Percentiles rank a stretch among this genome's conserved stretches.
Evolutionary conservation across 2,113 vertebrate species (phyloP).

Genomic region (Planiliza haematocheilus): DNA sequence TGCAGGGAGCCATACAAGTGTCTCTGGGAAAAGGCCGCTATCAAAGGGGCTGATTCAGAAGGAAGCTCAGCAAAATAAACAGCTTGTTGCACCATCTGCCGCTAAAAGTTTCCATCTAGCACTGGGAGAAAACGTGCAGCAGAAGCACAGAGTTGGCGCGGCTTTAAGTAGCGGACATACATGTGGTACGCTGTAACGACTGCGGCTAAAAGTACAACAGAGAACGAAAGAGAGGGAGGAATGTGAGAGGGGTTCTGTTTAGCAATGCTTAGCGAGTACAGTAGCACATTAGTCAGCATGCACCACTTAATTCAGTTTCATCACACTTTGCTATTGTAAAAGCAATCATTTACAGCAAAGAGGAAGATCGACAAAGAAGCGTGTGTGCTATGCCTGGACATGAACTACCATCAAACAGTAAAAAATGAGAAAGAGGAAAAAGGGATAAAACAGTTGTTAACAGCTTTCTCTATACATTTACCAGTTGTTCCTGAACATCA

Average conservation of each 20-base stretch:
- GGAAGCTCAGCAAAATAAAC: constrained; percentile 47
- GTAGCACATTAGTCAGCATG: constrained; percentile 72
- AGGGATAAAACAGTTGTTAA: constrained; percentile 65
- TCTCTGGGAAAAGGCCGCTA: constrained; percentile 22
- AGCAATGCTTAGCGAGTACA: constrained; percentile 54
- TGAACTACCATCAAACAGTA: constrained; percentile 57
- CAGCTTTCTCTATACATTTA: constrained; percentile 79
- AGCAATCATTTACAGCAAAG: constrained; percentile 75
- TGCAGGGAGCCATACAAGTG: constrained; percentile 16
- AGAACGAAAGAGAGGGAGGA: constrained; percentile 50
- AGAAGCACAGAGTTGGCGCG: constrained; percentile 14
- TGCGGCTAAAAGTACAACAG: constrained; percentile 33
- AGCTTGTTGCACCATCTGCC: constrained; percentile 60
- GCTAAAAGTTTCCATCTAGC: constrained; percentile 51
- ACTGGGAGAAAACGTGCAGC: constrained; percentile 27
- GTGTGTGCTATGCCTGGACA: constrained; percentile 59
- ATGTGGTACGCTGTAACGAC: constrained; percentile 22
- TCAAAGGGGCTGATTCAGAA: constrained; percentile 20
- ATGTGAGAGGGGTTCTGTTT: constrained; percentile 64
- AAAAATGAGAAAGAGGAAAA: constrained; percentile 41
- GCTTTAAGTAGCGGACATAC: neutral
- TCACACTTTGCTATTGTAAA: constrained; percentile 57
- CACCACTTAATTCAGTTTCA: constrained; percentile 63
- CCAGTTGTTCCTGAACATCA: constrained; percentile 83
- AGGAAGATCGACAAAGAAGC: constrained; percentile 43